These are phyloP conservation scores for Gymnodraco acuticeps DNA, from an alignment of 2,797 vertebrate species.

Conservation along the genomic window DNA sequence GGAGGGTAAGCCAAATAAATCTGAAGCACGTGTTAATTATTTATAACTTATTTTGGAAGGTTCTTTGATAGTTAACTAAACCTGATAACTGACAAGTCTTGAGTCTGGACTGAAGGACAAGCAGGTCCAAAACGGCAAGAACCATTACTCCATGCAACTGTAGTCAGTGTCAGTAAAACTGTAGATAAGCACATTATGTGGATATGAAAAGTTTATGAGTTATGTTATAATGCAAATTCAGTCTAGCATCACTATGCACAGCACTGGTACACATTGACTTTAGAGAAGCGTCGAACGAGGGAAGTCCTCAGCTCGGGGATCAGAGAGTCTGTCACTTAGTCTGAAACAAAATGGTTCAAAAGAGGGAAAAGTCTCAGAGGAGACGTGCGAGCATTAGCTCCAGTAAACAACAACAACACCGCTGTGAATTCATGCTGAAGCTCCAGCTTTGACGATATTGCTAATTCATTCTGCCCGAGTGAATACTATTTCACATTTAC, in stretches of 20 bases:
- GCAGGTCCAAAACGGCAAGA: conserved; percentile 12
- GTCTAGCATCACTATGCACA: not conserved
- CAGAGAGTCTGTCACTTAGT: conserved; percentile 6
- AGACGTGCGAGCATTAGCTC: conserved; percentile 4
- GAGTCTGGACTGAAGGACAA: conserved; percentile 18
- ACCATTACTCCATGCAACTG: not conserved
- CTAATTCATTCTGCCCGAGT: conserved; percentile 25
- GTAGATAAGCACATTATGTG: not conserved
- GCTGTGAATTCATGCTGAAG: conserved; percentile 14
- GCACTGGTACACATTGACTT: not conserved
- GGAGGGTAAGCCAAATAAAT: conserved; percentile 4
- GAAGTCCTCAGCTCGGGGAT: conserved; percentile 14
- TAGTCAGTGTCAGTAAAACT: not conserved
- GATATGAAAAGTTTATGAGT: not conserved
- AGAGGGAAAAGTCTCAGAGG: conserved; percentile 16
- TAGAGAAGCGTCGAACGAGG: conserved; percentile 2
- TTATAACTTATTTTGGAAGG: not conserved
- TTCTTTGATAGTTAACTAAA: conserved; percentile 14
- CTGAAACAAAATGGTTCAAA: conserved; percentile 39
- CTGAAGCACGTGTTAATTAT: not conserved
- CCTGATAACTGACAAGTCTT: not conserved
- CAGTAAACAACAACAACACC: conserved; percentile 30
- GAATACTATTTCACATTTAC: not conserved
- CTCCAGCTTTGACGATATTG: conserved; percentile 11
- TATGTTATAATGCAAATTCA: not conserved